Evolutionary conservation across 2,113 vertebrate genomes (phyloP), one percentile per base, ranked within the genome.

Genomic region (Willisornis vidua): DNA sequence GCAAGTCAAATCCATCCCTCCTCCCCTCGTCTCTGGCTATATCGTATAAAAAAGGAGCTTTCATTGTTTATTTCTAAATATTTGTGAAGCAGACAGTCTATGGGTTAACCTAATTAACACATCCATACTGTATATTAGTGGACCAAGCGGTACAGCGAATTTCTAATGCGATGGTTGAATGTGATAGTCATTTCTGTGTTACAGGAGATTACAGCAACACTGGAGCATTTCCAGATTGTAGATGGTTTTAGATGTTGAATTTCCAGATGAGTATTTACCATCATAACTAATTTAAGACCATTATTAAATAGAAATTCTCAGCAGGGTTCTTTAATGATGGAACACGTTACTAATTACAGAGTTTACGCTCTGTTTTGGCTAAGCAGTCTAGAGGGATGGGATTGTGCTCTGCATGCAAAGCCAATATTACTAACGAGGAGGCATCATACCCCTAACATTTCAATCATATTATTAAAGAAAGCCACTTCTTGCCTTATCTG

Each of bases 271-370:
- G 95, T 98, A 97, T 98, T 98, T 98, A 98, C 96, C 97, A 95
- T 98, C 97, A 97, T 98, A 98, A 98, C 98, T 98, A 97, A 98
- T 98, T 98, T 97, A 96, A 90, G 78, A 97, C 96, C 96, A 97
- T 98, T 97, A 98, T 98, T 97, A 96, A 97, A 97, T 97, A 97
- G 96, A 97, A 96, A 97, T 98, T 97, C 98, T 98, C 97, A 98
- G 97, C 98, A 97, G 97, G 98, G 95, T 94, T 96, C 95, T 97
- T 97, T 97, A 97, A 97, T 94, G 97, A 97, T 88, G 87, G 92
- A 97, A 97, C 85, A 82, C 90, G 86, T 96, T 96, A 97, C 98
- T 98, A 97, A 98, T 98, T 97, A 96, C 91, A 58, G 95, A 97
- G 97, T 96, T 97, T 86, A 97, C 91, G 96, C 97, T 96, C 65